Conservation (phyloP, 2,797 vertebrate genomes). For the Helicolenus hilgendorfi region DNA sequence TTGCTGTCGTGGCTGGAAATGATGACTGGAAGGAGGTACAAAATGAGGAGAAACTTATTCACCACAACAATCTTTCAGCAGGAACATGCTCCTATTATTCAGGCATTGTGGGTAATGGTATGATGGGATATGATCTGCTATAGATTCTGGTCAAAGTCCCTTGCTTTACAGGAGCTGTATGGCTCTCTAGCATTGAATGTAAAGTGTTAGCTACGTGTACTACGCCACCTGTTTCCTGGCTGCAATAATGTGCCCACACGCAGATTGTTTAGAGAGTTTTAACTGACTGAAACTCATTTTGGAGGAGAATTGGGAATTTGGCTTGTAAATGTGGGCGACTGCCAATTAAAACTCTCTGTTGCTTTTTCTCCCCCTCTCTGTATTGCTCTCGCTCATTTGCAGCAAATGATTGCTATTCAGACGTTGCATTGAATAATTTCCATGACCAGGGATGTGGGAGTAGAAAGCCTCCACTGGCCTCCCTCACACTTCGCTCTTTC, state of each 20-base stretch:
- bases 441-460: slow-evolving; percentile 70
- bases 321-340: slow-evolving; percentile 30
- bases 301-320: background rate
- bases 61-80: background rate
- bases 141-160: slow-evolving; percentile 1
- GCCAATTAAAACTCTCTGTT: slow-evolving; percentile 51
- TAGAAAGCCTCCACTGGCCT: slow-evolving; percentile 62
- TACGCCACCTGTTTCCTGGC: background rate
- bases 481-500: slow-evolving; percentile 42
- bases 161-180: background rate
- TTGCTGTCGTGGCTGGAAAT: background rate
- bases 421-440: slow-evolving; percentile 77
- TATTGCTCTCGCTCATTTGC: slow-evolving; percentile 52
- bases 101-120: background rate
- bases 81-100: background rate
- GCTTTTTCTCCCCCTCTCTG: slow-evolving; percentile 14
- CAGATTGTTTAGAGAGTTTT: slow-evolving; percentile 7
- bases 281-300: slow-evolving; percentile 21
- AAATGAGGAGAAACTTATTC: background rate
- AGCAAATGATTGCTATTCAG: slow-evolving; percentile 77
- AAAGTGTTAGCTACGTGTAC: background rate
- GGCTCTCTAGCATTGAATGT: background rate
- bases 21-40: background rate
- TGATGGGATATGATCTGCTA: slow-evolving; percentile 3
- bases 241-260: background rate